Conservation (phyloP, 2,888 invertebrate genomes). For the Pandemis heparana region DNA sequence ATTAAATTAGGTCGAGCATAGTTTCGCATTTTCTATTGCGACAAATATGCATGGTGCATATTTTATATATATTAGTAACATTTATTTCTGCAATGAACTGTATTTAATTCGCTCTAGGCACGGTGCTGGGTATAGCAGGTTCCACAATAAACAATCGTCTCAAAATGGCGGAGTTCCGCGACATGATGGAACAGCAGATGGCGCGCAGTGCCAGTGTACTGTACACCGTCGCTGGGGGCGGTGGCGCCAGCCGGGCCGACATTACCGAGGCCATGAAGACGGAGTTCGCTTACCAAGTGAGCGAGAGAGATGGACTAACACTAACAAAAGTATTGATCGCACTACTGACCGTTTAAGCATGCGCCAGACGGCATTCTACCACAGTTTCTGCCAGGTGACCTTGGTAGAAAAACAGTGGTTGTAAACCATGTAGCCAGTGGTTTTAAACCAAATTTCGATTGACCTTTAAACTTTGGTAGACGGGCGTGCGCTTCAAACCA, state of each 20-base stretch:
- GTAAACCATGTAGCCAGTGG: no score
- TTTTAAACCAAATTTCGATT: no score
- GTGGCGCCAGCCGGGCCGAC: constrained; percentile 62
- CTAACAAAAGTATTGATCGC: not conserved
- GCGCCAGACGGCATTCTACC: no score
- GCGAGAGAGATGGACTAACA: not conserved
- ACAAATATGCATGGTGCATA: no score
- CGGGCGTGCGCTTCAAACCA: no score
- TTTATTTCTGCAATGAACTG: not conserved
- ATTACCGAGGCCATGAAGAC: constrained; percentile 79
- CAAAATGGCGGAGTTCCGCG: constrained; percentile 87
- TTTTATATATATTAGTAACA: no score
- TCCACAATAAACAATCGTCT: constrained; percentile 88
- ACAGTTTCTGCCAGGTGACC: no score
- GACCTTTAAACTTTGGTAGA: no score
- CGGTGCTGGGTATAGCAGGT: constrained; percentile 87
- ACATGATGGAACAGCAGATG: constrained; percentile 85
- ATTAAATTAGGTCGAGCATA: no score
- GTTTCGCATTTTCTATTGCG: no score
- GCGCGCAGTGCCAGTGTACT: constrained; percentile 78
- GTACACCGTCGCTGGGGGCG: constrained; percentile 76
- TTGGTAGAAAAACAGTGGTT: no score
- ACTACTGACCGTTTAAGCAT: no score
- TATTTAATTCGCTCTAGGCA: constrained; percentile 68
- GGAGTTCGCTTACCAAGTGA: constrained; percentile 78